These are phyloP conservation scores for Damaliscus lunatus DNA, from an alignment of 2,113 vertebrate species.

Conservation along the genomic window DNA sequence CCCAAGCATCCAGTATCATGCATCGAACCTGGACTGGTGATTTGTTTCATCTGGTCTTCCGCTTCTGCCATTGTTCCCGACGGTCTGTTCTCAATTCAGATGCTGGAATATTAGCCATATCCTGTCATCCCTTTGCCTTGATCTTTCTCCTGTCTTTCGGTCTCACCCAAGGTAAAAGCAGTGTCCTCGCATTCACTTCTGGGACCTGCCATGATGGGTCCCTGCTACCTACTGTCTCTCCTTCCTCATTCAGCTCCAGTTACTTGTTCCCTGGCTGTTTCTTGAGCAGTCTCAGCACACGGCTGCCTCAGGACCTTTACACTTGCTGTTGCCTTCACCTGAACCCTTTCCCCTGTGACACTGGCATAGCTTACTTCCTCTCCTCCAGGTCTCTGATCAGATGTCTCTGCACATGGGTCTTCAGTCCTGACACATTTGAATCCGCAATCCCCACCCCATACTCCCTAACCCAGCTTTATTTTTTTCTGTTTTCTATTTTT, in stretches of 20 bases:
- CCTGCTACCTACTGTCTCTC: neutral
- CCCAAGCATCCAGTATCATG: no score
- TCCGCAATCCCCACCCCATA: neutral
- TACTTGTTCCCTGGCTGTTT: neutral
- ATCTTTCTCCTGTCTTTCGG: neutral
- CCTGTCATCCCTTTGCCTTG: neutral
- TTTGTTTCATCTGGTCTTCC: neutral
- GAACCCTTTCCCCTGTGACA: neutral
- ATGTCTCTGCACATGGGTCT: neutral
- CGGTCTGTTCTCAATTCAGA: neutral
- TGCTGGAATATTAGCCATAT: neutral
- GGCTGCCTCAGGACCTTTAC: neutral
- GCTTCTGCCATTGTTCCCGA: neutral
- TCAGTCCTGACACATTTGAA: neutral
- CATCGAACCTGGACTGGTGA: no score
- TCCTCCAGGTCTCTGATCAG: neutral
- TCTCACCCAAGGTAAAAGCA: neutral
- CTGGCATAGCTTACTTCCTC: neutral
- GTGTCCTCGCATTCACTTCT: fast-evolving
- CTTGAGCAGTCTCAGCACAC: neutral
- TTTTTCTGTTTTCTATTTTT: neutral
- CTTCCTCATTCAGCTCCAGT: neutral
- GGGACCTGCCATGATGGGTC: neutral
- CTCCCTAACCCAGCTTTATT: neutral
- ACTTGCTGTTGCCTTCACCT: neutral